Base-by-base conservation (phyloP, 2,797 vertebrate species). In the Hapalemur alaotrensis region DNA sequence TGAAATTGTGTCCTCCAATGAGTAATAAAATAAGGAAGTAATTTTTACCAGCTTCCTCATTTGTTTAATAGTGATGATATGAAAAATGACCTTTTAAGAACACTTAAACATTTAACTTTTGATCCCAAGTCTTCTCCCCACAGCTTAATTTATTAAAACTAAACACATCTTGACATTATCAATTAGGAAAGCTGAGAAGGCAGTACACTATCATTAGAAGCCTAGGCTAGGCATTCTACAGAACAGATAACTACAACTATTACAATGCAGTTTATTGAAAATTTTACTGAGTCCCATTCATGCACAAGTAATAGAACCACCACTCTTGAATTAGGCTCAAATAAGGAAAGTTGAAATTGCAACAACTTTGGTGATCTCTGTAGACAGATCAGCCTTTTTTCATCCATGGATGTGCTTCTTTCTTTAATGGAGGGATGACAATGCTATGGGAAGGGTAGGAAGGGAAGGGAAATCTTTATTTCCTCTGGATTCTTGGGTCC, bases 131-230 rank as follows among this genome's bases (percentile, higher is more conserved):
- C 95, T 70, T 97, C 92, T 96, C 93, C 94, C 96, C 67, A 96
- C 59, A 92, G 95, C 65, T 97, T 96, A 96, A 97, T 98, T 97
- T 98, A 97, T 98, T 98, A 97, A 98, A 98, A 97, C 91, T 98
- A 98, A 98, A 98, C 93, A 97, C 76, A 97, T 97, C 92, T 93
- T 98, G 91, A 97, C 93, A 43, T 90, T 96, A 97, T 89, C 96
- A 98, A 98, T 97, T 96, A 92, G 95, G 67, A 97, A 97, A 97
- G 82, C 95, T 72, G 94, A 97, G 96, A 96, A 83, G 96, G 95
- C 65, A 98, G 93, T 69, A 93, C 86, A 89, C 90, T 93, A 20
- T 98, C 98, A 98, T 98, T 98, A 98, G 96, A 97, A 97, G 93
- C 18, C 72, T 48, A 65, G 63, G 94, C 87, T 91, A 94, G 73